phyloP scores from a whole-genome alignment of 2,888 invertebrate species.

The Andrena flavipes region DNA sequence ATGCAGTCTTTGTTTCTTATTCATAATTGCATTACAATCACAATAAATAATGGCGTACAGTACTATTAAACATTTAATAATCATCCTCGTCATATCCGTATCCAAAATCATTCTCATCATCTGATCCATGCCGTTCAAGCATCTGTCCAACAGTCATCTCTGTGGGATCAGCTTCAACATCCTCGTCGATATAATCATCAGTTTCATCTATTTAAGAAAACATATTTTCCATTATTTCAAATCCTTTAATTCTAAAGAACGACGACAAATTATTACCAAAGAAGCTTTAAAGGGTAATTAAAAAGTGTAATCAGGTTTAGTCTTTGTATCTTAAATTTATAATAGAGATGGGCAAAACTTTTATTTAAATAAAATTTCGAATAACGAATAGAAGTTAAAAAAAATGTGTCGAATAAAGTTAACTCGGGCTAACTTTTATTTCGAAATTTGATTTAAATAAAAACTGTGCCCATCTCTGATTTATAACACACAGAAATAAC shows the following conservation, averaged over 20 bases:
- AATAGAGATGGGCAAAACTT: background rate
- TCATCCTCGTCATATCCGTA: constrained; percentile 89
- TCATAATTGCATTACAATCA: constrained; percentile 9
- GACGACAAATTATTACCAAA: too few relatives aligned
- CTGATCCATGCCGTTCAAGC: constrained; percentile 86
- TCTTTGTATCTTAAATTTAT: constrained; percentile 2
- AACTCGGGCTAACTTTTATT: background rate
- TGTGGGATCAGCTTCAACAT: constrained; percentile 76
- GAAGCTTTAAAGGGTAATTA: too few relatives aligned
- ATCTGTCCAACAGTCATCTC: constrained; percentile 80
- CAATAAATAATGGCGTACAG: constrained; percentile 47
- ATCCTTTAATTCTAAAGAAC: background rate
- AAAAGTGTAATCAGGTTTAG: too few relatives aligned
- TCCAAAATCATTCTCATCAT: constrained; percentile 88
- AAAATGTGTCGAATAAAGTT: background rate
- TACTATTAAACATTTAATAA: constrained; percentile 65
- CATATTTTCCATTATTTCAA: background rate
- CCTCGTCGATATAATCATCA: constrained; percentile 80
- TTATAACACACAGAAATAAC: background rate
- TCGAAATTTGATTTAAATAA: too few relatives aligned
- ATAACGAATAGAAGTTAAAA: background rate
- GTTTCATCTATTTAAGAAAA: constrained; percentile 69
- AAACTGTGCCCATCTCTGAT: background rate
- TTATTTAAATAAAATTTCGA: too few relatives aligned
- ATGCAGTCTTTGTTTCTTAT: constrained; percentile 27